These are phyloP conservation scores for Charadrius vociferus DNA, from an alignment of 2,113 vertebrate species.

Conservation along the genomic window DNA sequence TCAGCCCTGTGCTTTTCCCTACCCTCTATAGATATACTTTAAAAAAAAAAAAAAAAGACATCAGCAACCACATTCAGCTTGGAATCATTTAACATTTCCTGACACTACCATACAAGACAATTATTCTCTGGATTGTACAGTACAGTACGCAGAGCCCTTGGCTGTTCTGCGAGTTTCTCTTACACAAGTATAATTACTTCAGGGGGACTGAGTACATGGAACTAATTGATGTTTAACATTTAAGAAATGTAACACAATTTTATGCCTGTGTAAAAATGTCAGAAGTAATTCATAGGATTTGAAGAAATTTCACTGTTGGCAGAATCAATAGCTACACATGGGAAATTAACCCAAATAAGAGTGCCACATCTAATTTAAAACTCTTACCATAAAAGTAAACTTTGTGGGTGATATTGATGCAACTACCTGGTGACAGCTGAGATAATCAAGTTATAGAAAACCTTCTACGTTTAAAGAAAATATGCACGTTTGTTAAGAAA, in stretches of 20 bases:
- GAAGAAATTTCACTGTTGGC: conserved; percentile 9
- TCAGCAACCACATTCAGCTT: not conserved
- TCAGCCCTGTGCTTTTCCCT: not conserved
- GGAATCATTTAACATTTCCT: conserved; percentile 40
- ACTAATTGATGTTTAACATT: conserved; percentile 57
- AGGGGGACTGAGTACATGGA: not conserved
- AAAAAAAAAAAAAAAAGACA: not conserved
- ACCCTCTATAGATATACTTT: not conserved
- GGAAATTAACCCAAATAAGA: conserved; percentile 44
- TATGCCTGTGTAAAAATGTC: conserved; percentile 29
- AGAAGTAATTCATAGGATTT: conserved; percentile 29
- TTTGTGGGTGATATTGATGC: not conserved
- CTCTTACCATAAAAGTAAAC: not conserved
- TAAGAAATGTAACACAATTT: conserved; percentile 25
- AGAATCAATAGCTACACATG: conserved; percentile 22
- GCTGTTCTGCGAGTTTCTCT: not conserved
- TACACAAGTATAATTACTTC: conserved; percentile 47
- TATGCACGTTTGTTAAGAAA: not conserved
- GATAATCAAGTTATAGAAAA: not conserved
- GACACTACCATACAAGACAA: not conserved
- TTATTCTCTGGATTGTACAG: not conserved
- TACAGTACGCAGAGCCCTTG: not conserved
- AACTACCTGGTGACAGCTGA: not conserved
- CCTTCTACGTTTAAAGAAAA: not conserved
- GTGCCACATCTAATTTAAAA: not conserved